phyloP scores from a whole-genome alignment of 1,140 invertebrate genomes.

The Drosophila busckii region DNA sequence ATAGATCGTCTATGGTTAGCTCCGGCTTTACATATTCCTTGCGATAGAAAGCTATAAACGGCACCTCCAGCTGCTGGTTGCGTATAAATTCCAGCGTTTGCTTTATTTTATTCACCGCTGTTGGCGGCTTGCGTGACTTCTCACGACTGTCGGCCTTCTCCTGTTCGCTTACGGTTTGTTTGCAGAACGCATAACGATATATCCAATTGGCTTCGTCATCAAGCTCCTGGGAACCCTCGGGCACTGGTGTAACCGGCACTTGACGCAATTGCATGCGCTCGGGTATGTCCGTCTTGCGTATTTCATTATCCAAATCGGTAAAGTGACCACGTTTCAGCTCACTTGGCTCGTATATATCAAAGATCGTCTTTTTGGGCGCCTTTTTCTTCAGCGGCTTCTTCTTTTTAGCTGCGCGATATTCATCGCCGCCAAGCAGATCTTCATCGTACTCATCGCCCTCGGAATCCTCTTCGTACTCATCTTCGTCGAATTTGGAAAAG shows the following conservation, averaged over 20 bases:
- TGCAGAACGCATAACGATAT: constrained; percentile 94
- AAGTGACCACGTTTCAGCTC: constrained; percentile 98
- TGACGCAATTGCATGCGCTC: constrained; percentile 95
- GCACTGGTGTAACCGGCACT: constrained; percentile 90
- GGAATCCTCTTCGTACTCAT: constrained; percentile 91
- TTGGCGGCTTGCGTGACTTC: constrained; percentile 75
- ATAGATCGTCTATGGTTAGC: constrained; percentile 96
- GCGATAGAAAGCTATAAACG: constrained; percentile 99
- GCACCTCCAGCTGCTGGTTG: constrained; percentile 96
- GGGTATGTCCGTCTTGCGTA: constrained; percentile 92
- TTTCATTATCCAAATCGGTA: constrained; percentile 96
- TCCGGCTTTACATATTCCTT: constrained; percentile 99
- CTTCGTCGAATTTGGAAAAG: constrained; percentile 93
- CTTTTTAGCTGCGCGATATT: constrained; percentile 80
- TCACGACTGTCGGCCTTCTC: constrained; percentile 79
- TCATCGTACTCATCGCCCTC: constrained; percentile 88
- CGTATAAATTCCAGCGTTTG: constrained; percentile 97
- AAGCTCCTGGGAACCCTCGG: constrained; percentile 91
- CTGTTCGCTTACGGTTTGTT: constrained; percentile 88
- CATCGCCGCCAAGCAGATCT: constrained; percentile 82
- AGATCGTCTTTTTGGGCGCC: constrained; percentile 92
- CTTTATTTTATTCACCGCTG: constrained; percentile 90
- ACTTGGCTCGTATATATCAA: constrained; percentile 97
- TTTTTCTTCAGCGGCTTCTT: constrained; percentile 89
- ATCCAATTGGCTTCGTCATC: constrained; percentile 99